phyloP scores from a whole-genome alignment of 2,797 vertebrate species.

The Hippopotamyrus pictus region DNA sequence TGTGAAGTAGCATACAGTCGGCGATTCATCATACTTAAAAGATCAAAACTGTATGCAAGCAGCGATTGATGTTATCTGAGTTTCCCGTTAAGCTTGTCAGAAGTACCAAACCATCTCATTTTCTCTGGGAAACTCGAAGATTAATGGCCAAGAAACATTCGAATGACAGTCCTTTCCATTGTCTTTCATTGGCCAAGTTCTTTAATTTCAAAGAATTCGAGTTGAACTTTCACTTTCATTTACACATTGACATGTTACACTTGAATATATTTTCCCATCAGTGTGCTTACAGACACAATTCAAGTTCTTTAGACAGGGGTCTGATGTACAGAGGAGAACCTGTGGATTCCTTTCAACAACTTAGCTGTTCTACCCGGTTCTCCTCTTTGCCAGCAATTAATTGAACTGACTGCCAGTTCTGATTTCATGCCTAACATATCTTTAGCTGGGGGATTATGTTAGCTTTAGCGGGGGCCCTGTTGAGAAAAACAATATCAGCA shows the following conservation, averaged over 20 bases:
- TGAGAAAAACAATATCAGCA: conserved; percentile 17
- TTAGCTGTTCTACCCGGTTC: not conserved
- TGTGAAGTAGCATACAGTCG: not conserved
- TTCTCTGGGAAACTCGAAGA: not conserved
- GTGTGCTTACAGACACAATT: not conserved
- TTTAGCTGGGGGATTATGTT: not conserved
- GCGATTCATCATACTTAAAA: not conserved
- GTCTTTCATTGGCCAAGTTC: not conserved
- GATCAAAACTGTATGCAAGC: not conserved
- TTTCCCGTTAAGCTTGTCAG: not conserved
- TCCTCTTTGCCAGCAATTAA: not conserved
- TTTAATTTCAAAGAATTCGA: not conserved
- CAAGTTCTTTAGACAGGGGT: not conserved
- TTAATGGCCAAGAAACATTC: not conserved
- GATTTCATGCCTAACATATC: conserved; percentile 12
- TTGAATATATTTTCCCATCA: not conserved
- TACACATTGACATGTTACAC: not conserved
- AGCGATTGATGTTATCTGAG: not conserved
- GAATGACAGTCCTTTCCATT: not conserved
- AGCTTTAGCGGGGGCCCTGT: not conserved
- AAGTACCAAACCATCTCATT: not conserved
- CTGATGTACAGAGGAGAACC: not conserved
- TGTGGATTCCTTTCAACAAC: not conserved
- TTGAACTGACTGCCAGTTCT: conserved; percentile 16
- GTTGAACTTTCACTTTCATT: not conserved